Percentiles rank a stretch among this genome's conserved stretches.
These are phyloP conservation scores for Philotrypesis tridentata DNA, from an alignment of 1,140 invertebrate species.

Conservation along the genomic window DNA sequence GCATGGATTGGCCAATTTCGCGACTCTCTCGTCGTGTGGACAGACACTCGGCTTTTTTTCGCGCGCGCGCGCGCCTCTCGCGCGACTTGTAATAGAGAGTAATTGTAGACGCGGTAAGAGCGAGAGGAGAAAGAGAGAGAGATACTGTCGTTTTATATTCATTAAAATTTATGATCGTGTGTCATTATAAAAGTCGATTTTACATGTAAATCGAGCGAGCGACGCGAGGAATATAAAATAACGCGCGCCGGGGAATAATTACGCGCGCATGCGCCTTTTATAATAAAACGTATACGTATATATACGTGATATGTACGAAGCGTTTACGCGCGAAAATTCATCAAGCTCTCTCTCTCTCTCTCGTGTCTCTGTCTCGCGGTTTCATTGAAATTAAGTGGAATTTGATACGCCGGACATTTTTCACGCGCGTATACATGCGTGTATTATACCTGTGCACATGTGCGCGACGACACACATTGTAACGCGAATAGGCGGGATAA, in stretches of 20 bases:
- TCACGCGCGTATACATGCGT: neutral
- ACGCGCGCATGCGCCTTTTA: neutral
- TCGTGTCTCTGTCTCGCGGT: no score
- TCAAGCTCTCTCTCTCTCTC: no score
- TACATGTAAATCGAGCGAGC: constrained; percentile 19
- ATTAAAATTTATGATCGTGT: constrained; percentile 17
- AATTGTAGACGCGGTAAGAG: neutral
- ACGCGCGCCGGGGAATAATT: neutral
- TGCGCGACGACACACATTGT: no score
- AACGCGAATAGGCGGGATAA: neutral
- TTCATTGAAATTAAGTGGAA: neutral
- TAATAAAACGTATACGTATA: neutral
- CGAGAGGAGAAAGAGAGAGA: no score
- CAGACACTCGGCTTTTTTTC: neutral
- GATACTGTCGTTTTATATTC: neutral
- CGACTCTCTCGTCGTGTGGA: neutral
- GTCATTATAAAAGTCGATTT: constrained; percentile 7
- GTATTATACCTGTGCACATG: no score
- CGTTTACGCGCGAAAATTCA: neutral
- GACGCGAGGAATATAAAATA: neutral
- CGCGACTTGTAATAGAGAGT: neutral
- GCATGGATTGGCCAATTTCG: constrained; percentile 1
- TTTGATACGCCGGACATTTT: neutral
- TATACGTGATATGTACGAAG: neutral
- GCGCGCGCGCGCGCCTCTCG: neutral